phyloP scores from a whole-genome alignment of 2,888 invertebrate genomes.

The Agonopterix subpropinquella region DNA sequence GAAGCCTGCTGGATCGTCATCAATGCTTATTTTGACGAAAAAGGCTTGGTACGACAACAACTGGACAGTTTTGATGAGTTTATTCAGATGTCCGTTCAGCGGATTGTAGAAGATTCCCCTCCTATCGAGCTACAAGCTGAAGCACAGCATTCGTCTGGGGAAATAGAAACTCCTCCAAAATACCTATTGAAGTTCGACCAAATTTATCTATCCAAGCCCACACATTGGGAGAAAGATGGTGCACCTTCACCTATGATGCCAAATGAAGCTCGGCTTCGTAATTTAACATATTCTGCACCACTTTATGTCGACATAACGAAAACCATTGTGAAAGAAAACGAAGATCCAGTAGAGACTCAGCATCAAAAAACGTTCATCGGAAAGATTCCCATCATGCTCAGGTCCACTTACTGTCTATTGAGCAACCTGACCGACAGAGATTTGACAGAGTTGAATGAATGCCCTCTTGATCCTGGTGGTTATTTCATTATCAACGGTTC shows the following conservation, averaged over 20 bases:
- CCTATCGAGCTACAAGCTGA: slow-evolving; percentile 98
- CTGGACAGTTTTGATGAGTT: slow-evolving; percentile 99
- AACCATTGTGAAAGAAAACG: slow-evolving; percentile 92
- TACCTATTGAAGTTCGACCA: slow-evolving; percentile 98
- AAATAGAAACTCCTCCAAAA: slow-evolving; percentile 93
- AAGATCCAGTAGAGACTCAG: slow-evolving; percentile 90
- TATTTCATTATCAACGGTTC: slow-evolving; percentile 99
- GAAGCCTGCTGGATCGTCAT: slow-evolving; percentile 99
- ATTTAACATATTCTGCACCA: slow-evolving; percentile 98
- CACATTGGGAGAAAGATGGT: slow-evolving; percentile 99
- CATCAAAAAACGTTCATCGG: slow-evolving; percentile 85
- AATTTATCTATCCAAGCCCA: slow-evolving; percentile 99
- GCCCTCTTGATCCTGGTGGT: slow-evolving; percentile 99
- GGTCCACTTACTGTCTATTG: slow-evolving; percentile 97
- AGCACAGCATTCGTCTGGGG: slow-evolving; percentile 96
- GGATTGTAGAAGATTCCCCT: slow-evolving; percentile 99
- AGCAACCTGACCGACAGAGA: slow-evolving; percentile 98
- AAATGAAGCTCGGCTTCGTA: slow-evolving; percentile 97
- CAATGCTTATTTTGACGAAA: slow-evolving; percentile 99
- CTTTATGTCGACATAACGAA: slow-evolving; percentile 99
- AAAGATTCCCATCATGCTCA: slow-evolving; percentile 99
- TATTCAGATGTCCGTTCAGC: slow-evolving; percentile 99
- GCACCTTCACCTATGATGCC: slow-evolving; percentile 99
- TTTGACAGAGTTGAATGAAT: slow-evolving; percentile 99
- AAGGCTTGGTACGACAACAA: slow-evolving; percentile 98